Conservation (phyloP, 2,888 invertebrate species). For the Cerceris rybyensis region DNA sequence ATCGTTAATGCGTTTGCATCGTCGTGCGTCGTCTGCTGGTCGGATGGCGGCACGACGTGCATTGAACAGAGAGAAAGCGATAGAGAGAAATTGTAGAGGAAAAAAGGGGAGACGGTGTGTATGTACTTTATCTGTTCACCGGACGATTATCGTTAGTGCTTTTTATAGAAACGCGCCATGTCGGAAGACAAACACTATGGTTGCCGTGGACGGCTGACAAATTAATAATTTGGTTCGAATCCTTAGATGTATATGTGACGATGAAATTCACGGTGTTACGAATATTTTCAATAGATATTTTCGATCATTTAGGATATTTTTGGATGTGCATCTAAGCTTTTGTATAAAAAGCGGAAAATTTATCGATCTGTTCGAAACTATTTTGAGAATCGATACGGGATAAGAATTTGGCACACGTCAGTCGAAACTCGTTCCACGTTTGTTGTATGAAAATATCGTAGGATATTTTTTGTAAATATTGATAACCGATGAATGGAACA, state of each 20-base stretch:
- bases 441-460: too few species aligned
- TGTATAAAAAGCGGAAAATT: too few species aligned
- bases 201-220: neutral
- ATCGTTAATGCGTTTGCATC: slow-evolving; percentile 51
- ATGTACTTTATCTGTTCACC: slow-evolving; percentile 46
- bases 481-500: too few species aligned
- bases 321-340: too few species aligned
- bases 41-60: slow-evolving; percentile 32
- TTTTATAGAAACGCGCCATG: slow-evolving; percentile 40
- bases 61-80: slow-evolving; percentile 36
- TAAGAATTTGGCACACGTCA: neutral
- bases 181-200: slow-evolving; percentile 2
- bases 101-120: slow-evolving; percentile 19
- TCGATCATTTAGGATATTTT: too few species aligned
- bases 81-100: slow-evolving; percentile 2
- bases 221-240: slow-evolving; percentile 2
- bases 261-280: neutral
- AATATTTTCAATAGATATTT: neutral
- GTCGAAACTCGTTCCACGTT: too few species aligned
- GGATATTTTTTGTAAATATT: too few species aligned
- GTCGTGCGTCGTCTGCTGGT: slow-evolving; percentile 47
- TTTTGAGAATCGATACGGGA: neutral
- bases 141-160: slow-evolving; percentile 51
- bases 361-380: neutral
- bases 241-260: neutral